Evolutionary conservation across 2,888 invertebrate species (phyloP), one percentile per base, ranked within the genome.

Genomic region (Eurytoma californica): DNA sequence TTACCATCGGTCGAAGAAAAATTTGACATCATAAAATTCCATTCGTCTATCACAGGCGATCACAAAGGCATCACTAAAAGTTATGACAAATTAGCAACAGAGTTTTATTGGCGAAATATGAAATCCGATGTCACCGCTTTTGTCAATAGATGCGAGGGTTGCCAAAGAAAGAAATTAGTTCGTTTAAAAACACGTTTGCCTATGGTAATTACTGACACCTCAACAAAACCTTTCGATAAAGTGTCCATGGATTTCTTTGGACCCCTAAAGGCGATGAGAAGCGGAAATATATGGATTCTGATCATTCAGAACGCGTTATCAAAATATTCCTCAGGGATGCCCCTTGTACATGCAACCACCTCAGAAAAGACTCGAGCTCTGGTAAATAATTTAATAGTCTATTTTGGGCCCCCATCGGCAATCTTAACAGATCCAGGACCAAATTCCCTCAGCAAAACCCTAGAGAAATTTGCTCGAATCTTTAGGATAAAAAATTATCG

Each of bases 91-190:
- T 51, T 72, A n/a, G 57, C 53, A 53, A 61, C 28, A 0, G 63
- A 63, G 14, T 72, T 63, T 13, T 63, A 72, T 51, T 72, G 72
- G 61, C 61, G 30, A 51, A 63, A 61, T 13, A 53, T 72, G 53
- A 49, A n/a, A 24, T 5, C 30, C 2, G 72, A 51, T 47, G 53
- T 72, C 2, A 51, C 20, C 14, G 9, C 53, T 14, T 73, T 73
- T 20, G 65, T 73, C 3, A n/a, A 30, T 7, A 2, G 65, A 3
- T 65, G 63, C 14, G 16, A n/a, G 30, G 14, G 9, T 9, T 72
- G 72, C 47, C 72, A 72, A 28, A 20, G 28, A 0, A 20, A 60
- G 3, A 72, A 72, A 14, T 49, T 72, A 47, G 60, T 72, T 7
- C 60, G 51, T 5, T 51, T 13, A 61, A 72, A 51, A 53, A 58